Conservation (phyloP, 2,797 vertebrate species). For the Pterois miles region DNA sequence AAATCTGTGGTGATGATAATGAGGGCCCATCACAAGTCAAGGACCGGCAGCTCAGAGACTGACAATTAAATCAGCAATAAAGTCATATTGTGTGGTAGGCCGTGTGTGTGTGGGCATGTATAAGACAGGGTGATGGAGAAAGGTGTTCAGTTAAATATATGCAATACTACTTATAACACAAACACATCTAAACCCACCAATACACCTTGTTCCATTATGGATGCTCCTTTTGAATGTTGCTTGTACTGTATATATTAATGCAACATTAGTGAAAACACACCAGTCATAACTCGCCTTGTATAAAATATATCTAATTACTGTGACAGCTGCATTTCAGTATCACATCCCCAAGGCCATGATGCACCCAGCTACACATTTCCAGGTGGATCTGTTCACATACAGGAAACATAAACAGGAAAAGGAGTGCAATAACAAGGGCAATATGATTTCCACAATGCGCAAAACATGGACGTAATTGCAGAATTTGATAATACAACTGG, state of each 20-base stretch:
- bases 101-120: not conserved
- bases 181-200: not conserved
- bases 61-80: constrained; percentile 45
- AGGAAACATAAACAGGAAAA: too few relatives aligned
- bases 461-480: too few relatives aligned
- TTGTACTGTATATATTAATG: not conserved
- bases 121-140: not conserved
- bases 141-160: not conserved
- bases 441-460: too few relatives aligned
- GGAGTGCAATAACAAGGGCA: too few relatives aligned
- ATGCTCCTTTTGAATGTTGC: not conserved
- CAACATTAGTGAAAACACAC: not conserved
- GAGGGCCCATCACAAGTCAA: constrained; percentile 43
- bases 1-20: constrained; percentile 53
- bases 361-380: too few relatives aligned
- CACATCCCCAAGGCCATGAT: not conserved
- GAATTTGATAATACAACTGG: too few relatives aligned
- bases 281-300: not conserved
- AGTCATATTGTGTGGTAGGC: not conserved
- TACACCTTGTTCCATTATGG: not conserved
- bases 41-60: constrained; percentile 29
- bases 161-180: not conserved
- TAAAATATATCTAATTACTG: not conserved
- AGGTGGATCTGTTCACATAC: too few relatives aligned
- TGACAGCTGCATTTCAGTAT: not conserved